Base-by-base conservation (phyloP, 2,797 vertebrate species). In the Carapus acus region DNA sequence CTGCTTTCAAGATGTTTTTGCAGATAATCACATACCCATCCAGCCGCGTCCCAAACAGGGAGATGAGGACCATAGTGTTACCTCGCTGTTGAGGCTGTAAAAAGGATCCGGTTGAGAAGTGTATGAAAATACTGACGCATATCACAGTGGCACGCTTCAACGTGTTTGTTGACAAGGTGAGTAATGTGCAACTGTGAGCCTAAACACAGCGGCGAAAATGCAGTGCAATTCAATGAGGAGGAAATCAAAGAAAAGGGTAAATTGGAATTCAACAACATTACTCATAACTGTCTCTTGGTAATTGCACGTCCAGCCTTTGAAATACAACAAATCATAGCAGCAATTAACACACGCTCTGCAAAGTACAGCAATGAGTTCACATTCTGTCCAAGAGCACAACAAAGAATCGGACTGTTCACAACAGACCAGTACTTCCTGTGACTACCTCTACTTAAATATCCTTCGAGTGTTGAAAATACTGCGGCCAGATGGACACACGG, bases 1-100 rank as follows among this genome's bases (percentile, higher is more conserved):
- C 21, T n/a, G 67, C 76, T 73, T 65, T 42, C 43, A 16, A 62
- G 46, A 76, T 46, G 54, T 70, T 77, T 67, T n/a, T 47, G 53
- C 36, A 19, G 52, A 22, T 58, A 71, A 74, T 69, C 55, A 44
- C 53, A 58, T 61, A 61, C 63, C 31, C 47, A 43, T 51, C 43
- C 50, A 59, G 27, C 53, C 45, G 31, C 14, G 61, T 62, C 49
- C n/a, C 22, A 65, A 54, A 55, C 43, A 51, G 3, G 23, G 19
- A 12, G 42, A 57, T 36, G 9, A 3, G 13, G 54, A 55, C 37
- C 62, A 52, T 53, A 65, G 51, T 58, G 16, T 50, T 16, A 55
- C 58, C 33, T 45, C 11, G 14, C 22, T 44, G 14, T 34, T 24
- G 37, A 49, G 45, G 48, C 18, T 52, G 51, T 21, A 15, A 7